A percentile compares a stretch with the other conserved stretches of the same genome.
These are phyloP conservation scores for Iguana delicatissima DNA, from an alignment of 2,797 vertebrate genomes.

Conservation along the genomic window DNA sequence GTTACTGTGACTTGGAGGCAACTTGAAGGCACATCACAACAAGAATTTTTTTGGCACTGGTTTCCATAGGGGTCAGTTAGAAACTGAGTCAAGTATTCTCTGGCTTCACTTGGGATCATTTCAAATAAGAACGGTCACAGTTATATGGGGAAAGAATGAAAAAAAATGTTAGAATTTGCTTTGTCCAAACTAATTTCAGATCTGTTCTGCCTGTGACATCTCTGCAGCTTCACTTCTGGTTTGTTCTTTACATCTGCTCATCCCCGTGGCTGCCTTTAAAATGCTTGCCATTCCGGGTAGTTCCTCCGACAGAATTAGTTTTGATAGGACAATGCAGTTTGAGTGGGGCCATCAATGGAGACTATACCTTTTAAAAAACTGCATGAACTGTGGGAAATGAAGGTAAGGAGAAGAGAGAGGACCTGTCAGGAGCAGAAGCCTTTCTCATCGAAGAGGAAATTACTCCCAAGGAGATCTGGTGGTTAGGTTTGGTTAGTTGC, in stretches of 20 bases:
- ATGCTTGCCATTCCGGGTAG: not conserved
- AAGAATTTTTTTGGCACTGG: too few species aligned
- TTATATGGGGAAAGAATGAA: not conserved
- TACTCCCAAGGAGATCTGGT: slow-evolving; percentile 59
- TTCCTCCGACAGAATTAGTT: not conserved
- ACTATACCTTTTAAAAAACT: slow-evolving; percentile 40
- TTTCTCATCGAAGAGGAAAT: slow-evolving; percentile 43
- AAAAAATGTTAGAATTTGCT: not conserved
- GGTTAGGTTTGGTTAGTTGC: slow-evolving; percentile 68
- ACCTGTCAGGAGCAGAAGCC: slow-evolving; percentile 24
- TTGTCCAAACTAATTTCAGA: not conserved
- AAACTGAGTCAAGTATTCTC: too few species aligned
- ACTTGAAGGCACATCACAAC: too few species aligned
- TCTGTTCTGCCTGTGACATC: too few species aligned
- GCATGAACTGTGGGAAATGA: not conserved
- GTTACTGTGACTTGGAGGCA: too few species aligned
- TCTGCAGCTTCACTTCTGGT: not conserved
- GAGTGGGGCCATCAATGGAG: not conserved
- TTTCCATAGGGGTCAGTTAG: too few species aligned
- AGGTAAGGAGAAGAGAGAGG: slow-evolving; percentile 29
- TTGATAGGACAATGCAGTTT: slow-evolving; percentile 15
- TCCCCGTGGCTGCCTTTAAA: not conserved
- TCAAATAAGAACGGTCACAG: too few species aligned
- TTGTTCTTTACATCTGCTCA: not conserved
- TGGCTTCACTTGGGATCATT: not conserved